Evolutionary conservation across 2,888 invertebrate genomes (phyloP), one percentile per base, ranked within the genome.

Genomic region (Pseudococcus viburni): DNA sequence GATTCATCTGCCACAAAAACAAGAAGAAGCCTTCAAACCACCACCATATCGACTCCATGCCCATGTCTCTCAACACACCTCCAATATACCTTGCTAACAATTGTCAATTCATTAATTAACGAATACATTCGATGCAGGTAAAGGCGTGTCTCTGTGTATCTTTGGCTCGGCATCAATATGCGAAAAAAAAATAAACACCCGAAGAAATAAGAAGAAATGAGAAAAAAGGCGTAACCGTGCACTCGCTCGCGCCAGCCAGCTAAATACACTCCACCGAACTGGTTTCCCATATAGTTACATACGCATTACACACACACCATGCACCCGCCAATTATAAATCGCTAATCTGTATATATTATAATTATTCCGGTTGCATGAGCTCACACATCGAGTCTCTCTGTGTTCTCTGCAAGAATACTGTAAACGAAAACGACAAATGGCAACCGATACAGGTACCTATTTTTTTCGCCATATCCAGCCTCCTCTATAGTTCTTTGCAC

Each of bases 251-350:
- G 33, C 68, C 68, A 33, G 26, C 26, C 3, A n/a, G 22, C 19
- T 26, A 83, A 80, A 80, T 73, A 73, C 68, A 55, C 33, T 33
- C 87, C n/a, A 77, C 51, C 80, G 77, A 87, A 87, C 87, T 87
- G 77, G 87, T 87, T 87, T n/a, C 77, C 42, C 87, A 39, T 55
- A 48, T 15, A 73, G 86, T 48, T 39, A 77, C 68, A 73, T 33
- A 33, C 26, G 26, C 3, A 33, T 33, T n/a, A 73, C 68, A 33
- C 68, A 19, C 19, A 73, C 68, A 33, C 68, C 59, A 19, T 19
- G 12, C 48, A 80, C 77, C 46, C 87, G 87, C 87, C 87, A 87
- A 87, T 87, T 87, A 87, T 55, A 87, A 87, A 80, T 55, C 77
- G 87, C 87, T 80, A 87, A 87, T 80, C 77, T 55, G 51, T 80